Conservation (phyloP, 2,797 vertebrate species). For the Smutsia gigantea region DNA sequence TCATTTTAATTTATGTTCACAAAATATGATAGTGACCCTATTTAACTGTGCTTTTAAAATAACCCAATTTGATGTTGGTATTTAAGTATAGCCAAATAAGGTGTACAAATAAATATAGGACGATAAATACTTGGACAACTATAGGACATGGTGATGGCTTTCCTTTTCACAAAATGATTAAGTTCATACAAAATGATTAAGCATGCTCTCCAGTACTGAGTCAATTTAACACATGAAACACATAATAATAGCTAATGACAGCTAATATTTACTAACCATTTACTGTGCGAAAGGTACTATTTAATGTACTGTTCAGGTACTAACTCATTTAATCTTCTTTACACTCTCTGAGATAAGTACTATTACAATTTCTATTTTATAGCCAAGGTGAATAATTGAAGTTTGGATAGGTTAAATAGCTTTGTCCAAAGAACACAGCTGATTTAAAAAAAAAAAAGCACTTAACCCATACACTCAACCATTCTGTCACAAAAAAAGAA, state of each 20-base stretch:
- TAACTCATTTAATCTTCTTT: slow-evolving; percentile 16
- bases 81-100: slow-evolving; percentile 42
- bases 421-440: background rate
- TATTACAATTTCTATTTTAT: background rate
- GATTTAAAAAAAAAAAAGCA: background rate
- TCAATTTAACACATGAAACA: slow-evolving; percentile 8
- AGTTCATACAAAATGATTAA: background rate
- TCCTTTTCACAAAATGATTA: background rate
- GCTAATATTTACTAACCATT: background rate
- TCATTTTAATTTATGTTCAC: background rate
- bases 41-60: background rate
- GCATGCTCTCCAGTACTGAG: background rate
- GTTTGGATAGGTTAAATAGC: background rate
- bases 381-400: background rate
- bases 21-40: background rate
- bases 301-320: background rate
- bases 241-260: background rate
- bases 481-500: background rate
- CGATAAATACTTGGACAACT: slow-evolving; percentile 38
- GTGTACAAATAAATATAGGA: background rate
- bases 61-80: background rate
- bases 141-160: background rate
- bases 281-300: background rate
- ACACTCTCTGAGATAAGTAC: background rate
- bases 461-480: background rate